Evolutionary conservation across 1,140 invertebrate genomes (phyloP).

Genomic region (Nylanderia fulva): DNA sequence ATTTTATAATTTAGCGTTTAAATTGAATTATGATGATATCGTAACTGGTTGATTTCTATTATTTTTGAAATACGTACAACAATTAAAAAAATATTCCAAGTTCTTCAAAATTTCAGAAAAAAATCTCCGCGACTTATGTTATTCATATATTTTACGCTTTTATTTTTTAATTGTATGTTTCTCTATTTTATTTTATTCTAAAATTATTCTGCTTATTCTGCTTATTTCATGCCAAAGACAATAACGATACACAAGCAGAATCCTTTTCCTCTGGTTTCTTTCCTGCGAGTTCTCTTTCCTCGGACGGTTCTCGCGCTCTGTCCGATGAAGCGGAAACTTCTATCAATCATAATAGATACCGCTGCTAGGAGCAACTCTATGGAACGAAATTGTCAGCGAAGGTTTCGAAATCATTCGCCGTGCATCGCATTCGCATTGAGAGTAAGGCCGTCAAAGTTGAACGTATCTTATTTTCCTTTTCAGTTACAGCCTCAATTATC

Average conservation of each 20-base stretch:
- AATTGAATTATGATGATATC: no score
- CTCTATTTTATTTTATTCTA: not conserved
- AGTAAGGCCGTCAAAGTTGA: slow-evolving; percentile 43
- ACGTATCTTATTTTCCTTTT: slow-evolving; percentile 1
- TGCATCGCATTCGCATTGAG: slow-evolving; percentile 21
- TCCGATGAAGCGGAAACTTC: slow-evolving; percentile 34
- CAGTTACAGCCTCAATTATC: not conserved
- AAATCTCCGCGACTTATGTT: not conserved
- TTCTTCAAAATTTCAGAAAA: not conserved
- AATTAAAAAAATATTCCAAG: not conserved
- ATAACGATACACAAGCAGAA: slow-evolving; percentile 20
- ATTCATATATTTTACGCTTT: not conserved
- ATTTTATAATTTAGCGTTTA: no score
- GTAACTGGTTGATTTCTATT: not conserved
- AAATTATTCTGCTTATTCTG: not conserved
- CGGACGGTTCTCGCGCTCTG: not conserved
- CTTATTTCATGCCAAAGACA: not conserved
- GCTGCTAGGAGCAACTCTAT: slow-evolving; percentile 12
- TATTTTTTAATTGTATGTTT: not conserved
- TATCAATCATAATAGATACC: slow-evolving; percentile 62
- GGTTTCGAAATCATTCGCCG: slow-evolving; percentile 1
- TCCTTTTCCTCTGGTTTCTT: slow-evolving; percentile 23
- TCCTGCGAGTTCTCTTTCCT: not conserved
- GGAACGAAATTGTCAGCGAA: slow-evolving; percentile 44
- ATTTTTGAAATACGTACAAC: not conserved